These are phyloP conservation scores for Sardina pilchardus DNA, from an alignment of 2,113 vertebrate genomes.

Conservation along the genomic window DNA sequence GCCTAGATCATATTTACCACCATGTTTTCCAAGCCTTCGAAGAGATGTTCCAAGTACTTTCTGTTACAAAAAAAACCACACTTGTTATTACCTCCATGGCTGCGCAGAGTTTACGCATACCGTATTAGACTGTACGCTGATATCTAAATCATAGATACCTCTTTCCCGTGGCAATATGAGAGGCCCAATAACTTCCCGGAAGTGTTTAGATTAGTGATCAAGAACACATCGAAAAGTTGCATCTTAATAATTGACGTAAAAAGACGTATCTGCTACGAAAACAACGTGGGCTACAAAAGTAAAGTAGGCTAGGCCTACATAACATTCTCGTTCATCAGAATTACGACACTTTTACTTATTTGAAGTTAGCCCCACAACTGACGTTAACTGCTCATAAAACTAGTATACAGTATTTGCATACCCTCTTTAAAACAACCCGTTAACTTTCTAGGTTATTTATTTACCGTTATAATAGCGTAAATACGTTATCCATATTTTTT, in stretches of 20 bases:
- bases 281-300: neutral
- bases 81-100: neutral
- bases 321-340: neutral
- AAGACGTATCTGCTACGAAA: neutral
- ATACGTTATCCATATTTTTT: slow-evolving; percentile 3
- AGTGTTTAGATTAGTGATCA: neutral
- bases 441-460: neutral
- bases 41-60: no score
- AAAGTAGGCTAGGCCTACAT: no score
- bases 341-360: neutral
- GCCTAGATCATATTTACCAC: no score
- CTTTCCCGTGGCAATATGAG: neutral
- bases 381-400: neutral
- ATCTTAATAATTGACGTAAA: neutral
- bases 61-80: neutral
- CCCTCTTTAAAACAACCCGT: neutral
- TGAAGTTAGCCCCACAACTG: neutral
- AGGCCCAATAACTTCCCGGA: neutral
- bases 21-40: no score
- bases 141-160: neutral
- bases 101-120: neutral
- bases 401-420: neutral
- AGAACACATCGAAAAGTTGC: neutral
- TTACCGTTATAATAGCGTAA: neutral
- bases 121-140: neutral